These are phyloP conservation scores for Gymnodraco acuticeps DNA, from an alignment of 2,797 vertebrate species.

Conservation along the genomic window DNA sequence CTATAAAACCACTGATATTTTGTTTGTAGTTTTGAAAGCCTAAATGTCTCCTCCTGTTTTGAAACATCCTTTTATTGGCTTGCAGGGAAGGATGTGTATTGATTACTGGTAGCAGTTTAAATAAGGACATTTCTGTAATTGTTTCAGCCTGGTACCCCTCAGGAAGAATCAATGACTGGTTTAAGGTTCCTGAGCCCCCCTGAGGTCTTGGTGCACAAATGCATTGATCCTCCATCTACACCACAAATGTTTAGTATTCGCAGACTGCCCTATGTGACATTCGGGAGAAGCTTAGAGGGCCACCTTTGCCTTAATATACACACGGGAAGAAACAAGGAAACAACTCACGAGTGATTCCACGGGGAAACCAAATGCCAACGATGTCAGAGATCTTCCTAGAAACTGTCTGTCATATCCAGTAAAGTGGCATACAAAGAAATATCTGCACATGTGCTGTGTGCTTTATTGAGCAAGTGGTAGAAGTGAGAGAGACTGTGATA, in stretches of 20 bases:
- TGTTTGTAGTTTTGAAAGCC: not conserved
- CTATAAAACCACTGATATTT: not conserved
- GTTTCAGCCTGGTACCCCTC: constrained; percentile 1
- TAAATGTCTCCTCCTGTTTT: constrained; percentile 11
- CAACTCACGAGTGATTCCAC: not conserved
- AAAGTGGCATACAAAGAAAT: constrained; percentile 35
- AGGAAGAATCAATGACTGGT: constrained; percentile 40
- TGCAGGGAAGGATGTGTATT: constrained; percentile 13
- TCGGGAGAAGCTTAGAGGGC: not conserved
- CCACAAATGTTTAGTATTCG: constrained; percentile 26
- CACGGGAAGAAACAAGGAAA: not conserved
- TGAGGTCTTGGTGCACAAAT: constrained; percentile 33
- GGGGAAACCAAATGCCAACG: not conserved
- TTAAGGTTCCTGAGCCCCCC: constrained; percentile 30
- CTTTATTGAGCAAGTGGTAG: constrained; percentile 7
- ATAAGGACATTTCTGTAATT: constrained; percentile 8
- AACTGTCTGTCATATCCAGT: not conserved
- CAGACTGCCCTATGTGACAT: constrained; percentile 22
- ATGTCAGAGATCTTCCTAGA: constrained; percentile 7
- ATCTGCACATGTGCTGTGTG: constrained; percentile 14
- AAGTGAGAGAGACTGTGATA: constrained; percentile 17
- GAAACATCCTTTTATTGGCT: constrained; percentile 11
- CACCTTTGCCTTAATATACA: constrained; percentile 20
- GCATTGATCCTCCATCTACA: constrained; percentile 45
- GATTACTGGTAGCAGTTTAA: constrained; percentile 26